phyloP scores from a whole-genome alignment of 2,888 invertebrate species.

The Aleiodes testaceus region DNA sequence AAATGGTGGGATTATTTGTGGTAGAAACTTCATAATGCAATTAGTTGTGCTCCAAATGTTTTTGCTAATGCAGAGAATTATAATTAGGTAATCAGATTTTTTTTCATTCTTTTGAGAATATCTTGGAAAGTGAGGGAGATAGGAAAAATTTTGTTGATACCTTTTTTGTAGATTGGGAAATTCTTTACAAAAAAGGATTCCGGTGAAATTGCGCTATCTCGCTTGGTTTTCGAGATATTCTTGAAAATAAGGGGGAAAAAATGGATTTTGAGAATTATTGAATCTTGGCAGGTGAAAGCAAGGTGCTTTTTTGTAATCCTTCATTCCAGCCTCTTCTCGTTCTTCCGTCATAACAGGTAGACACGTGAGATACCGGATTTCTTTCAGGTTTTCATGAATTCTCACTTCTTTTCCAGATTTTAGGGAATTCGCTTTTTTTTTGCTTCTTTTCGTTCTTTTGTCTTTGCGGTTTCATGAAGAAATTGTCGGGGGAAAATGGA shows the following conservation, averaged over 20 bases:
- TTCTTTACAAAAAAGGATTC: too few relatives aligned
- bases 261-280: too few relatives aligned
- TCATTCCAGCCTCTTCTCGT: conserved; percentile 11
- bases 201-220: too few relatives aligned
- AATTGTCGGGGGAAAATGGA: too few relatives aligned
- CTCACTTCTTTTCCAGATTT: conserved; percentile 10
- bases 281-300: background rate
- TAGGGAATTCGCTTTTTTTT: conserved; percentile 13
- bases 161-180: too few relatives aligned
- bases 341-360: conserved; percentile 50
- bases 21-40: too few relatives aligned
- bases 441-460: background rate
- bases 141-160: too few relatives aligned
- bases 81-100: background rate
- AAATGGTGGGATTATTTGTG: too few relatives aligned
- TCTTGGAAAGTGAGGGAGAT: too few relatives aligned
- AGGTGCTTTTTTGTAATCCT: background rate
- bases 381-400: conserved; percentile 1
- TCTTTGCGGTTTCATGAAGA: background rate
- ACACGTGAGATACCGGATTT: conserved; percentile 41
- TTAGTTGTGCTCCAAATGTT: too few relatives aligned
- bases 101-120: background rate
- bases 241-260: background rate
- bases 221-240: conserved; percentile 2
- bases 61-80: too few relatives aligned